Base-by-base conservation (phyloP, 2,888 invertebrate species). In the Psococerastis gibbosa region DNA sequence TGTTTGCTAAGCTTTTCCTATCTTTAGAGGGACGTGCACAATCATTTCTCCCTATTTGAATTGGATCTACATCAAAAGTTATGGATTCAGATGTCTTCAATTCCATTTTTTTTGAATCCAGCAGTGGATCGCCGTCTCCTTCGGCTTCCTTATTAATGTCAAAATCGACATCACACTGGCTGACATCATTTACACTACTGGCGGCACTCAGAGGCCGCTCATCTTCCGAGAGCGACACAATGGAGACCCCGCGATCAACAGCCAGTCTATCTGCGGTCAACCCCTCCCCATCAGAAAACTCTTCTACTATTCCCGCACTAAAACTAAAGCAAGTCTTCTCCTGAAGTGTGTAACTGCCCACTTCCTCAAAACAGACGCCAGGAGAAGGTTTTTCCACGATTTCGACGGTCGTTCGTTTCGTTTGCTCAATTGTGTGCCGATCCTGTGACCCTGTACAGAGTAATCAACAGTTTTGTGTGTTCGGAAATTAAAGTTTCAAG, bases 141-240 rank as follows among this genome's bases (percentile, higher is more conserved):
- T 47, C 47, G 9, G 44, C 27, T 42, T 48, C 35, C 2, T 46
- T 47, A 48, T 42, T 55, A 15, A 11, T 20, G 22, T 20, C 43
- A 11, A 35, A 38, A n/a, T 33, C 45, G 35, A 41, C 13, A 20
- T 38, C 20, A 15, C n/a, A 13, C 5, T 5, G n/a, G 17, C n/a
- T 34, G 3, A 42, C 22, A 11, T 15, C 32, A 18, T 31, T 23
- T 23, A 32, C 44, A 20, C 22, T n/a, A 23, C 41, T 42, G 18
- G 41, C 35, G 8, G 34, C 35, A 38, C 38, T 43, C 49, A n/a
- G 45, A 43, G n/a, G 41, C 43, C 31, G 63, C 18, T 75, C 75
- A 50, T 75, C 75, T 56, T 75, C 75, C 1, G 75, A 73, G 22
- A 73, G 61, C 1, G 75, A 74, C 47, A 70, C 67, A n/a, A 76